These are phyloP conservation scores for Ammospiza maritima DNA, from an alignment of 2,797 vertebrate genomes.

Conservation along the genomic window DNA sequence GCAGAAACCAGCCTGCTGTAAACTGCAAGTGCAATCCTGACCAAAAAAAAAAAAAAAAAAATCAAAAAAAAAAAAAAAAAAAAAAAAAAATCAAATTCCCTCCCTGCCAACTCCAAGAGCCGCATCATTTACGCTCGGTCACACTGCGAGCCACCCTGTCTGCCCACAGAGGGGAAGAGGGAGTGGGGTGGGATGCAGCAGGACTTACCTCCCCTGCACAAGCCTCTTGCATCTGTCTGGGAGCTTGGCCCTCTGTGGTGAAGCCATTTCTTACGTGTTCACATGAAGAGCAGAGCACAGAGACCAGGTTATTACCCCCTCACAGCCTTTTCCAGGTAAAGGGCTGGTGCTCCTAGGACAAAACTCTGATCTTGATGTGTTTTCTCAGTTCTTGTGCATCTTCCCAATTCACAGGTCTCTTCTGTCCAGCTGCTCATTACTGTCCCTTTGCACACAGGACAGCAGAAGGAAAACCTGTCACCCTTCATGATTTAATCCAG, in stretches of 20 bases:
- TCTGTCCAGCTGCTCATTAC: background rate
- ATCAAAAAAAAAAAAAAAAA: background rate
- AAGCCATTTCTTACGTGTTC: background rate
- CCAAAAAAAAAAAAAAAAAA: background rate
- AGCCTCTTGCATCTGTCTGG: slow-evolving; percentile 10
- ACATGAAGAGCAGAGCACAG: background rate
- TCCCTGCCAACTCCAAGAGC: slow-evolving; percentile 36
- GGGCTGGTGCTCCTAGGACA: background rate
- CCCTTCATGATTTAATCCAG: background rate
- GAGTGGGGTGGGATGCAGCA: slow-evolving; percentile 33
- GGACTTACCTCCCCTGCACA: slow-evolving; percentile 43
- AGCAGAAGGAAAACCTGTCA: background rate
- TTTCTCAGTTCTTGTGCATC: background rate
- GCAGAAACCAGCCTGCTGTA: background rate
- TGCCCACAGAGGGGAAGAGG: slow-evolving; percentile 60
- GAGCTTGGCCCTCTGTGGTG: background rate
- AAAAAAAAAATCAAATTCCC: background rate
- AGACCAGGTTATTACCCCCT: background rate
- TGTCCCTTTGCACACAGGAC: background rate
- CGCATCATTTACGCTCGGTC: slow-evolving; percentile 43
- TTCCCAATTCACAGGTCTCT: background rate
- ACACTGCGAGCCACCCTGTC: slow-evolving; percentile 50
- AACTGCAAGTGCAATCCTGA: background rate
- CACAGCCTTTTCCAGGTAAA: background rate
- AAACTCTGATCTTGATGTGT: background rate